A percentile compares a stretch with the other conserved stretches of the same genome.
phyloP scores from a whole-genome alignment of 2,113 vertebrate species.

The Saguinus imperator region DNA sequence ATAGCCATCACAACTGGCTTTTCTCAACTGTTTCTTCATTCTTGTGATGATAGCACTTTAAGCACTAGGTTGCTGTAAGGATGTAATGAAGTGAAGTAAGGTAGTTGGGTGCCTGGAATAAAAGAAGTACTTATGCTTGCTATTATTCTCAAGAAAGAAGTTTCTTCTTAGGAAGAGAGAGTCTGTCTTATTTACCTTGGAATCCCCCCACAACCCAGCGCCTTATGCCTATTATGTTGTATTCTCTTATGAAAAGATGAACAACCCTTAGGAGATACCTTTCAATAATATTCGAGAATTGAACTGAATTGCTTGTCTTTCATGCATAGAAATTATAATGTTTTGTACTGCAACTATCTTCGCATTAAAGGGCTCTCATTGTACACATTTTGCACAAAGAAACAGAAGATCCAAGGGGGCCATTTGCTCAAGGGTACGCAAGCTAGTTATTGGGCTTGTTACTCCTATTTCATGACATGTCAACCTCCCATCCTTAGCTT shows the following conservation, averaged over 20 bases:
- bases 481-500: background rate
- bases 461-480: background rate
- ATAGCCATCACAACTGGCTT: too few species aligned
- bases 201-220: background rate
- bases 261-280: background rate
- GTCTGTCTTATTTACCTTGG: background rate
- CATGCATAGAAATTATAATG: background rate
- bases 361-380: background rate
- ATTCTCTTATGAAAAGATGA: background rate
- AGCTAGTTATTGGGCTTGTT: background rate
- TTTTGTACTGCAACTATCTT: background rate
- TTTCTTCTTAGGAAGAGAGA: background rate
- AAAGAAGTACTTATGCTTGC: background rate
- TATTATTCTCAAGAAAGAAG: background rate
- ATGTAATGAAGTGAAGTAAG: background rate
- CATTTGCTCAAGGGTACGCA: background rate
- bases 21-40: background rate
- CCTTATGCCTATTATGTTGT: background rate
- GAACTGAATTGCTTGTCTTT: background rate
- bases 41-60: background rate
- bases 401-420: background rate
- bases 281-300: background rate
- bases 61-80: background rate
- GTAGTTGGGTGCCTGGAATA: background rate
- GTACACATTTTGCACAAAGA: background rate